Base-by-base conservation (phyloP, 2,113 vertebrate species). In the Rhinopomastus cyanomelas region DNA sequence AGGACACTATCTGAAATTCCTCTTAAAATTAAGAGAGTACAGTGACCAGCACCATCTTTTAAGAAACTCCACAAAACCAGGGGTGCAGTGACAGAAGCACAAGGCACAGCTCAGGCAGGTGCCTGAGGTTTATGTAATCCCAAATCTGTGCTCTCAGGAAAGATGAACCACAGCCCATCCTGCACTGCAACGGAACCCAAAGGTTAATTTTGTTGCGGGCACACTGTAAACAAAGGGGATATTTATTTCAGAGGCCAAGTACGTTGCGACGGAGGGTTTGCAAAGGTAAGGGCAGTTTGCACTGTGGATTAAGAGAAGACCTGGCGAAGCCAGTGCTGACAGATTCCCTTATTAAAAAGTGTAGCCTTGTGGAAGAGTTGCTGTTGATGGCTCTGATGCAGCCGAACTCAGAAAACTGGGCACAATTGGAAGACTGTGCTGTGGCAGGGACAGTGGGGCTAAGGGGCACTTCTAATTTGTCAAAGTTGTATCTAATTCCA, bases 401-500 rank as follows among this genome's bases (percentile, higher is more conserved):
- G 90, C 91, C 39, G 4, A 76, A 37, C 96, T 97, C 97, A 97
- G 96, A 97, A 95, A 92, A 77, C 52, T 72, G 73, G 59, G 76
- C 95, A 98, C 98, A 98, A 98, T 98, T 92, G 96, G 96, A 34
- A 90, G 93, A 96, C 98, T 98, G 97, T 98, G 90, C 92, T 92
- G 81, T 25, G 49, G 89, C 39, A 46, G 90, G 94, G 95, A 97
- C 93, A 81, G 81, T 49, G 65, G 95, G 96, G 96, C 93, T 83
- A 74, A 81, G 77, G 92, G 96, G 95, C 96, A 91, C 95, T 95
- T 97, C 98, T 98, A 98, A 98, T 98, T 98, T 98, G 98, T 98
- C 97, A 97, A 96, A 97, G 97, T 97, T 98, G 97, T 98, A 98
- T 98, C 97, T 98, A 96, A 98, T 98, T 98, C 98, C 98, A 97